phyloP scores from a whole-genome alignment of 2,888 invertebrate genomes.

The Hypena proboscidalis region DNA sequence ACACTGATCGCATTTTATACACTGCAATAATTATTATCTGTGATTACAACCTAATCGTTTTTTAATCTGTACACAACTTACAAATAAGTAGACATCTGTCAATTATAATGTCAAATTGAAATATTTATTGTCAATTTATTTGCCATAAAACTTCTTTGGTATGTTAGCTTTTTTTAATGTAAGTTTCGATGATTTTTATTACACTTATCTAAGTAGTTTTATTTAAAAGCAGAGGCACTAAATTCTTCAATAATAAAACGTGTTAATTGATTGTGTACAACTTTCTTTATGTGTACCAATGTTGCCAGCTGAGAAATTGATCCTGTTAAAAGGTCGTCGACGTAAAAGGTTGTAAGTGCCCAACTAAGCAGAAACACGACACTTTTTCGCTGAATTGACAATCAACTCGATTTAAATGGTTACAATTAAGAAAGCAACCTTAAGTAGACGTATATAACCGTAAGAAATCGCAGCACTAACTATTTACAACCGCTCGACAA shows the following conservation, averaged over 20 bases:
- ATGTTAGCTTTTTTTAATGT: too few relatives aligned
- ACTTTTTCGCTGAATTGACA: conserved; percentile 42
- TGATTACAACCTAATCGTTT: conserved; percentile 27
- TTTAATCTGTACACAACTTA: conserved; percentile 21
- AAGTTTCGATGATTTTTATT: background rate
- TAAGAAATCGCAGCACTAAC: conserved; percentile 48
- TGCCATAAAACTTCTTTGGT: background rate
- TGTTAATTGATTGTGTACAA: too few relatives aligned
- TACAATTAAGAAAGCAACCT: conserved; percentile 41
- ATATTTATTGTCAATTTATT: background rate
- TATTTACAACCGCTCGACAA: conserved; percentile 49
- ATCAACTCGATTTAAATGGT: conserved; percentile 42
- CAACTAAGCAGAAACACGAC: conserved; percentile 31
- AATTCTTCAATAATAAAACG: too few relatives aligned
- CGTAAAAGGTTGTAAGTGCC: conserved; percentile 5
- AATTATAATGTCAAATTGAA: conserved; percentile 30
- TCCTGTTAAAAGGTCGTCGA: too few relatives aligned
- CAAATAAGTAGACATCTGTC: conserved; percentile 39
- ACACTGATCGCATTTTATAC: conserved; percentile 23
- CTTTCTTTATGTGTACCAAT: too few relatives aligned
- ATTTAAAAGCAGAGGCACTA: background rate
- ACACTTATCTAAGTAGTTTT: background rate
- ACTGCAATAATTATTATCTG: conserved; percentile 33
- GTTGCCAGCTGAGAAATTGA: too few relatives aligned
- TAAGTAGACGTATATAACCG: conserved; percentile 43